Evolutionary conservation across 2,797 vertebrate species (phyloP).

Genomic region (Hyperoplus immaculatus): DNA sequence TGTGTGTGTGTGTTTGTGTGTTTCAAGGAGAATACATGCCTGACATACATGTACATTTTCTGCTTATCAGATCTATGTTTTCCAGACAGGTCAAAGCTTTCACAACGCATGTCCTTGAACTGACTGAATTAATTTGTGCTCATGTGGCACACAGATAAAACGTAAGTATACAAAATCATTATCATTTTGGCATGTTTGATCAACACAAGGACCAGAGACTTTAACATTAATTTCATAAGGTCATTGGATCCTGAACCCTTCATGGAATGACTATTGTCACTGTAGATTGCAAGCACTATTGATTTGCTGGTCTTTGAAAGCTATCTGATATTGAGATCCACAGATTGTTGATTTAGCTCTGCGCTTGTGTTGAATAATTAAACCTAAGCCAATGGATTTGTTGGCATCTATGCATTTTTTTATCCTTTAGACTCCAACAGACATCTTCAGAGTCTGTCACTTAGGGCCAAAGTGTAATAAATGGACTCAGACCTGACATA

Average conservation of each 20-base stretch:
- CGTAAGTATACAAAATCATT: constrained; percentile 58
- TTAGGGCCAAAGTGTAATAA: constrained; percentile 61
- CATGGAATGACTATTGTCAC: constrained; percentile 70
- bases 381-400: constrained; percentile 67
- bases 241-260: constrained; percentile 60
- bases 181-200: constrained; percentile 64
- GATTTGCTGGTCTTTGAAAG: constrained; percentile 75
- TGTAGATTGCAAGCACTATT: constrained; percentile 73
- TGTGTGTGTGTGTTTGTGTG: too few species aligned
- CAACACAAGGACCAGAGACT: constrained; percentile 46
- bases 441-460: constrained; percentile 57
- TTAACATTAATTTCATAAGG: constrained; percentile 68
- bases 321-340: constrained; percentile 74
- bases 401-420: constrained; percentile 61
- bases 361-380: constrained; percentile 67
- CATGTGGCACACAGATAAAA: constrained; percentile 59
- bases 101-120: constrained; percentile 39
- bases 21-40: background rate
- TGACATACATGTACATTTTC: constrained; percentile 27
- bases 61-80: constrained; percentile 7
- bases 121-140: constrained; percentile 50
- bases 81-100: constrained; percentile 8
- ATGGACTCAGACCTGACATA: constrained; percentile 60
- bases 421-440: constrained; percentile 60
- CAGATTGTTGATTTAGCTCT: constrained; percentile 75